Conservation (phyloP, 2,797 vertebrate genomes). For the Arnoldichthys spilopterus region DNA sequence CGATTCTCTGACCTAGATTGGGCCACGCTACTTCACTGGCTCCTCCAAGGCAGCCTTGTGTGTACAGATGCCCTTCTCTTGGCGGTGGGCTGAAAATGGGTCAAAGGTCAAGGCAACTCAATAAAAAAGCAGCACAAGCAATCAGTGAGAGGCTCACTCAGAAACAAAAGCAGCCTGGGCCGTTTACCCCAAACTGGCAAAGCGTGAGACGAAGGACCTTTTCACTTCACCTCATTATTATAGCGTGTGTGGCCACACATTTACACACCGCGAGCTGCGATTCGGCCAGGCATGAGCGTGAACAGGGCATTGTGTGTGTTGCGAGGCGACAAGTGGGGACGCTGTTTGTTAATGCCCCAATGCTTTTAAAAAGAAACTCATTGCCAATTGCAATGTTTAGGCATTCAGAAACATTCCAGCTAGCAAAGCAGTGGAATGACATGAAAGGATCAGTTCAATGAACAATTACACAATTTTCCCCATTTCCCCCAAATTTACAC, state of each 20-base stretch:
- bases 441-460: background rate
- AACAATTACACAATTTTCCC: background rate
- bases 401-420: conserved; percentile 26
- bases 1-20: conserved; percentile 74
- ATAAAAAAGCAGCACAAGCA: conserved; percentile 59
- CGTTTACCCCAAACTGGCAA: conserved; percentile 54
- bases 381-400: conserved; percentile 26
- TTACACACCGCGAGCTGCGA: conserved; percentile 53
- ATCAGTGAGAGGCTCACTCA: conserved; percentile 45
- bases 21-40: conserved; percentile 53
- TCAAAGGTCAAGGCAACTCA: conserved; percentile 69
- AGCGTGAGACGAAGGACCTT: conserved; percentile 45
- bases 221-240: conserved; percentile 57
- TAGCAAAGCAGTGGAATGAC: background rate
- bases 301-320: conserved; percentile 43
- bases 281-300: conserved; percentile 19
- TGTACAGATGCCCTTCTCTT: conserved; percentile 68
- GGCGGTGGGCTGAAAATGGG: conserved; percentile 64
- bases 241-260: conserved; percentile 50
- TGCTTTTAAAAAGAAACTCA: conserved; percentile 46
- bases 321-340: conserved; percentile 39
- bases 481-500: background rate
- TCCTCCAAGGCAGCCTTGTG: conserved; percentile 57
- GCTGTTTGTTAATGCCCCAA: conserved; percentile 52
- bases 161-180: conserved; percentile 62